Evolutionary conservation across 2,888 invertebrate genomes (phyloP).

Genomic region (Drosophila kanekoi): DNA sequence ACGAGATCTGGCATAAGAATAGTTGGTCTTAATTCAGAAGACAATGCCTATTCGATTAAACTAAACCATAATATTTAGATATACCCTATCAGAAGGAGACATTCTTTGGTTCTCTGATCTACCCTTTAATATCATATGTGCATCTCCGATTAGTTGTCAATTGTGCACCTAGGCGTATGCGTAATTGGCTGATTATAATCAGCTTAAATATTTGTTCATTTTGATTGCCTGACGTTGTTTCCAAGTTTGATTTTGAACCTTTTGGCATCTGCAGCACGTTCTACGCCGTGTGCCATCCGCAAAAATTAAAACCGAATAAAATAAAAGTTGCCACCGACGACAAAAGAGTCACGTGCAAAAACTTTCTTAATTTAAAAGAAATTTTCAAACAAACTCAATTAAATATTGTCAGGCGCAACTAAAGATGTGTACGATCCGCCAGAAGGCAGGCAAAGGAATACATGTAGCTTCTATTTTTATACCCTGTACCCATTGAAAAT

Average conservation of each 20-base stretch:
- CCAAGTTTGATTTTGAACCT: constrained; percentile 20
- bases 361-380: constrained; percentile 80
- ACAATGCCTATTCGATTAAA: too few species aligned
- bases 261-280: constrained; percentile 67
- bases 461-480: constrained; percentile 51
- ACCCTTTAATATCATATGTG: not conserved
- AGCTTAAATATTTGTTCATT: constrained; percentile 23
- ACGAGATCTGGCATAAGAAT: too few species aligned
- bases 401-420: constrained; percentile 77
- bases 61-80: too few species aligned
- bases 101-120: not conserved
- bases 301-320: constrained; percentile 2
- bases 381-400: constrained; percentile 80
- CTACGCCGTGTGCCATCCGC: constrained; percentile 20
- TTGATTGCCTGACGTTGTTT: constrained; percentile 43
- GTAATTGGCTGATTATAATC: constrained; percentile 52
- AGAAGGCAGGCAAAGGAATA: constrained; percentile 9
- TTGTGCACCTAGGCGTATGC: constrained; percentile 8
- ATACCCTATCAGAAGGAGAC: not conserved
- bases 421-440: constrained; percentile 63
- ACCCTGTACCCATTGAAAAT: too few species aligned
- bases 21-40: too few species aligned
- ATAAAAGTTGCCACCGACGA: constrained; percentile 47
- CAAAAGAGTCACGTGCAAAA: constrained; percentile 73
- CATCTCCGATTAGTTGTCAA: not conserved